Evolutionary conservation across 2,888 invertebrate genomes (phyloP).

Genomic region (Linnaemya vulpina): DNA sequence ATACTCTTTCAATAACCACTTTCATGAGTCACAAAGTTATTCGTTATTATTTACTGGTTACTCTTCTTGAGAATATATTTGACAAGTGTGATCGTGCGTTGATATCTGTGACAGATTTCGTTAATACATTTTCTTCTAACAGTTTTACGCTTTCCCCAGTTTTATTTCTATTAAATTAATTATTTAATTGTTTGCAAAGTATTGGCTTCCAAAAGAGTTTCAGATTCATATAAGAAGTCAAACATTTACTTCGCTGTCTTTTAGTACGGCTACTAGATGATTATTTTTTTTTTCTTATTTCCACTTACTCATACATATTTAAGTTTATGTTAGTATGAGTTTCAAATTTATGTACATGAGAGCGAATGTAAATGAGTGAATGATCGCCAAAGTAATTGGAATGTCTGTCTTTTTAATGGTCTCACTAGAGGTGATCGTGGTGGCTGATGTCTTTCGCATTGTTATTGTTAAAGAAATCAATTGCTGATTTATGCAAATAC

Average conservation of each 20-base stretch:
- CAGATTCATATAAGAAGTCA: not conserved
- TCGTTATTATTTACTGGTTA: too few relatives aligned
- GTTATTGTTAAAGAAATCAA: slow-evolving; percentile 60
- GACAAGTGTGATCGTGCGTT: too few relatives aligned
- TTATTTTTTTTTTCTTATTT: too few relatives aligned
- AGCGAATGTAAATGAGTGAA: slow-evolving; percentile 60
- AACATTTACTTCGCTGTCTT: slow-evolving; percentile 1
- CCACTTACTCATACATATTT: slow-evolving; percentile 4
- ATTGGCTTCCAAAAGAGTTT: too few relatives aligned
- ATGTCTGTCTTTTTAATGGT: slow-evolving; percentile 30
- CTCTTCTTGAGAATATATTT: too few relatives aligned
- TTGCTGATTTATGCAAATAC: slow-evolving; percentile 71
- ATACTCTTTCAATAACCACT: too few relatives aligned
- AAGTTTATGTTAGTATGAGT: not conserved
- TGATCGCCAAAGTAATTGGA: slow-evolving; percentile 60
- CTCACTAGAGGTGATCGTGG: slow-evolving; percentile 41
- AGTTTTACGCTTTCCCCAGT: too few relatives aligned
- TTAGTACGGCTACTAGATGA: not conserved
- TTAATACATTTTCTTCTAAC: too few relatives aligned
- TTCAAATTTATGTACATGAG: slow-evolving; percentile 66
- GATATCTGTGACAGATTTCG: too few relatives aligned
- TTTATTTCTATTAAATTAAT: too few relatives aligned
- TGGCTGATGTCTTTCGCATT: slow-evolving; percentile 27
- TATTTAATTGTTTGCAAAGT: too few relatives aligned
- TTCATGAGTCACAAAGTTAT: too few relatives aligned